A percentile compares a stretch with the other conserved stretches of the same genome.
phyloP scores from a whole-genome alignment of 2,888 invertebrate genomes.

The Polyommatus iphigenia region DNA sequence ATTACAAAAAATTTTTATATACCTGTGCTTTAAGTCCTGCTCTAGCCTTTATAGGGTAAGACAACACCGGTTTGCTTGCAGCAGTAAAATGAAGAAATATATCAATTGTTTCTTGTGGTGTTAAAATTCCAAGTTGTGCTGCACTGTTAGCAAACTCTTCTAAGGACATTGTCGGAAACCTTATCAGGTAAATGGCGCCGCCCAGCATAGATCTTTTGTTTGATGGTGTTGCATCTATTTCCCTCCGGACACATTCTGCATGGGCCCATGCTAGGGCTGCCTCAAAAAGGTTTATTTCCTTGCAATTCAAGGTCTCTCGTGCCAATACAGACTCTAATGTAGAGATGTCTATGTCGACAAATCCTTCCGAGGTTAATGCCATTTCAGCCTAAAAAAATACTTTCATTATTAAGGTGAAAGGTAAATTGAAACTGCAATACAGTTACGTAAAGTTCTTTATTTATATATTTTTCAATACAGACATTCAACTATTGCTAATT shows the following conservation, averaged over 20 bases:
- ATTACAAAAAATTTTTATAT: slow-evolving; percentile 37
- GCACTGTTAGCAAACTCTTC: slow-evolving; percentile 96
- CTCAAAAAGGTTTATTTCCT: slow-evolving; percentile 94
- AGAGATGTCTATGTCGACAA: slow-evolving; percentile 96
- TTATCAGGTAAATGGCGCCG: slow-evolving; percentile 90
- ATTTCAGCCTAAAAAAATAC: slow-evolving; percentile 89
- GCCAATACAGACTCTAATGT: slow-evolving; percentile 95
- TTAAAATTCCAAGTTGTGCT: slow-evolving; percentile 94
- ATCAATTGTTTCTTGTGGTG: slow-evolving; percentile 95
- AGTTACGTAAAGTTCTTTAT: slow-evolving; percentile 66
- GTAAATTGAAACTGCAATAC: slow-evolving; percentile 80
- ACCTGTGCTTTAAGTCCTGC: slow-evolving; percentile 94
- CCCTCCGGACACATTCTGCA: slow-evolving; percentile 92
- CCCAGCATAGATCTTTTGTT: slow-evolving; percentile 89
- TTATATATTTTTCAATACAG: slow-evolving; percentile 28
- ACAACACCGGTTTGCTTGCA: slow-evolving; percentile 89
- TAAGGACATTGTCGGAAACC: slow-evolving; percentile 96
- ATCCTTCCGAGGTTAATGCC: slow-evolving; percentile 96
- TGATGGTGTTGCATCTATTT: slow-evolving; percentile 88
- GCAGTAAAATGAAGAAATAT: slow-evolving; percentile 98
- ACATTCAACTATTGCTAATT: slow-evolving; percentile 56
- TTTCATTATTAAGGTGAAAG: slow-evolving; percentile 45
- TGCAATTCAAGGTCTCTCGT: slow-evolving; percentile 96
- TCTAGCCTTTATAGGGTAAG: slow-evolving; percentile 90
- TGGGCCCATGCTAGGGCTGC: slow-evolving; percentile 96